Conservation (phyloP, 1,140 invertebrate species). For the Macrocentrus cingulum region DNA sequence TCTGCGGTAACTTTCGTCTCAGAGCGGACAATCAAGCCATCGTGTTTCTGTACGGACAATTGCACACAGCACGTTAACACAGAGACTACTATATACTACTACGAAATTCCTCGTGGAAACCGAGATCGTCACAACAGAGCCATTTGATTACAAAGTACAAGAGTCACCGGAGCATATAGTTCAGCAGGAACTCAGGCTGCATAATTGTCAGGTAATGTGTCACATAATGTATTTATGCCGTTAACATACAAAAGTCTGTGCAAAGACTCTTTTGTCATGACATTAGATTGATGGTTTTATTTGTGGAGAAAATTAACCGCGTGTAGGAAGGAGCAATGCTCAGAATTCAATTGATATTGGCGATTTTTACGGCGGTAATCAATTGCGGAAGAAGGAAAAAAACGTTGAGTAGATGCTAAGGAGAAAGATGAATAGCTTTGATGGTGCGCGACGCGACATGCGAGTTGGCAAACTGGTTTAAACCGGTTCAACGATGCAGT, state of each 20-base stretch:
- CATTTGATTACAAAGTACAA: too few relatives aligned
- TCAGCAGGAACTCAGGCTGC: too few relatives aligned
- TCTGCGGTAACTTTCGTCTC: slow-evolving; percentile 95
- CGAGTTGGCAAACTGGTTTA: slow-evolving; percentile 34
- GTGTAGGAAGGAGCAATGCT: too few relatives aligned
- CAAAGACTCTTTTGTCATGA: too few relatives aligned
- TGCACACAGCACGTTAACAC: neutral
- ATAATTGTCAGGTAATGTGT: too few relatives aligned
- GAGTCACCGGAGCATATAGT: neutral
- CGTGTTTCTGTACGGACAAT: slow-evolving; percentile 70
- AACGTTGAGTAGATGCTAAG: neutral
- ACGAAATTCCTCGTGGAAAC: too few relatives aligned
- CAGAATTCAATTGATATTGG: neutral
- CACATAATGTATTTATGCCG: too few relatives aligned
- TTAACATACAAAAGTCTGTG: too few relatives aligned
- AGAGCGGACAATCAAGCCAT: slow-evolving; percentile 91
- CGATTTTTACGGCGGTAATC: too few relatives aligned
- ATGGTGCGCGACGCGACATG: slow-evolving; percentile 37
- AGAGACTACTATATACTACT: too few relatives aligned
- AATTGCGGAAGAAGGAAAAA: slow-evolving; percentile 13
- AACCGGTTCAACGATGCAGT: slow-evolving; percentile 29
- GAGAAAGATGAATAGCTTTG: slow-evolving; percentile 7
- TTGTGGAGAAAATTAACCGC: too few relatives aligned
- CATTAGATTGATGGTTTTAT: too few relatives aligned
- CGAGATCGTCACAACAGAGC: neutral